These are phyloP conservation scores for Galemys pyrenaicus DNA, from an alignment of 2,113 vertebrate genomes.

Conservation along the genomic window DNA sequence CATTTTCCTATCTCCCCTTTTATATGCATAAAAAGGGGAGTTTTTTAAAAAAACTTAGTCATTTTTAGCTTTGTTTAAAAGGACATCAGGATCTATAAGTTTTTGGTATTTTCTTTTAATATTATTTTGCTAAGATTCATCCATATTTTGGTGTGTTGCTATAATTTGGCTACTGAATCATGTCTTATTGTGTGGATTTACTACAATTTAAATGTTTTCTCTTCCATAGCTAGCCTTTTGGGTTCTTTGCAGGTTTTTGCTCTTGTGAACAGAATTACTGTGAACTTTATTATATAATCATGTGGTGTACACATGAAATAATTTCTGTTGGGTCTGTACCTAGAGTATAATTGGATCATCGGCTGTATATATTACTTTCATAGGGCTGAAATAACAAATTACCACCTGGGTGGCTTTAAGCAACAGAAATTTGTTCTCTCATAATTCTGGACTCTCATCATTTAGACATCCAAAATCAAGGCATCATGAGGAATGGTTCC, in stretches of 20 bases:
- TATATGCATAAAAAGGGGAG: background rate
- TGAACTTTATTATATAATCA: background rate
- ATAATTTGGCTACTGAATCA: constrained; percentile 26
- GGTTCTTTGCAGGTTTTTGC: background rate
- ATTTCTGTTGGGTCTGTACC: background rate
- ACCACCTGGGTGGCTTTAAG: background rate
- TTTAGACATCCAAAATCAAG: background rate
- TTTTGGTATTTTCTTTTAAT: background rate
- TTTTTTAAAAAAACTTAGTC: background rate
- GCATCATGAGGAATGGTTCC: background rate
- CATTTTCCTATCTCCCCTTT: background rate
- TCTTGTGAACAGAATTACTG: background rate
- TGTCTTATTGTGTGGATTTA: background rate
- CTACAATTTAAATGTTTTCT: background rate
- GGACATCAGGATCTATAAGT: background rate
- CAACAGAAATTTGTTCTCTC: background rate
- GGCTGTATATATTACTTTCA: background rate
- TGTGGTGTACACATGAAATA: background rate
- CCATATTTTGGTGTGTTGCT: background rate
- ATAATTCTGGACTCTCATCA: background rate
- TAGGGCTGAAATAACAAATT: background rate
- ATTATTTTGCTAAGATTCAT: background rate
- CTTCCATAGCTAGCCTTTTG: background rate
- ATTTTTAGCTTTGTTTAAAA: background rate
- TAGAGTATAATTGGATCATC: background rate